These are phyloP conservation scores for rat (Rattus norvegicus) DNA, from an alignment of 2,113 vertebrate genomes.

Conservation along the genomic window DNA sequence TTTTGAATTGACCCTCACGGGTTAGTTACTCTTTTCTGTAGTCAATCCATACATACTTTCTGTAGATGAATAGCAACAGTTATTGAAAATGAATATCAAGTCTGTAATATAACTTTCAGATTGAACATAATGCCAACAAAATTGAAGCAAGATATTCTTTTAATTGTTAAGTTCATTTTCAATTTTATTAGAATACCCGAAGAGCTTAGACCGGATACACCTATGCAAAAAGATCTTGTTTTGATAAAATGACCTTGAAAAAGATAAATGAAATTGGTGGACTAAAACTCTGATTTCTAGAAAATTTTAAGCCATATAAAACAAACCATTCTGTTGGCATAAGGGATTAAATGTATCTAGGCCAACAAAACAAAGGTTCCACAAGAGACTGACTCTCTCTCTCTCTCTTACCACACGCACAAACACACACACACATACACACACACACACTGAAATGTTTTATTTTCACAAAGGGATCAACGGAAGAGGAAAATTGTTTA, in stretches of 20 bases:
- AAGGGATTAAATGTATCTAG: not conserved
- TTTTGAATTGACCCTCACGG: not conserved
- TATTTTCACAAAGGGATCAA: not conserved
- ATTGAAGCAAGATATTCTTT: not conserved
- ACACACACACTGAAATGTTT: not conserved
- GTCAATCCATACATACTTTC: not conserved
- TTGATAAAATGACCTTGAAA: constrained; percentile 36
- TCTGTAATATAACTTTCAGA: not conserved
- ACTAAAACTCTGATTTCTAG: constrained; percentile 7
- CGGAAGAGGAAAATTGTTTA: not conserved
- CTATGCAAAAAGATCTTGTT: not conserved
- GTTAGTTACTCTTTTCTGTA: not conserved
- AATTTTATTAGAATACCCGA: not conserved
- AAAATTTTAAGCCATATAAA: not conserved
- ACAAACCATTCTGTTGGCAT: not conserved
- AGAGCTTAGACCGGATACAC: not conserved
- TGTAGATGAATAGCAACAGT: not conserved
- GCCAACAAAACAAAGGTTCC: not conserved
- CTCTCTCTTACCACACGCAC: too few species aligned
- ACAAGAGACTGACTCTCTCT: not conserved
- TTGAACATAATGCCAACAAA: not conserved
- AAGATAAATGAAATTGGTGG: not conserved
- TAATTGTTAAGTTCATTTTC: not conserved
- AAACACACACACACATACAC: too few species aligned
- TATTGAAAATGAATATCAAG: not conserved